phyloP scores from a whole-genome alignment of 2,888 invertebrate genomes.

The Halictus quadricinctus region DNA sequence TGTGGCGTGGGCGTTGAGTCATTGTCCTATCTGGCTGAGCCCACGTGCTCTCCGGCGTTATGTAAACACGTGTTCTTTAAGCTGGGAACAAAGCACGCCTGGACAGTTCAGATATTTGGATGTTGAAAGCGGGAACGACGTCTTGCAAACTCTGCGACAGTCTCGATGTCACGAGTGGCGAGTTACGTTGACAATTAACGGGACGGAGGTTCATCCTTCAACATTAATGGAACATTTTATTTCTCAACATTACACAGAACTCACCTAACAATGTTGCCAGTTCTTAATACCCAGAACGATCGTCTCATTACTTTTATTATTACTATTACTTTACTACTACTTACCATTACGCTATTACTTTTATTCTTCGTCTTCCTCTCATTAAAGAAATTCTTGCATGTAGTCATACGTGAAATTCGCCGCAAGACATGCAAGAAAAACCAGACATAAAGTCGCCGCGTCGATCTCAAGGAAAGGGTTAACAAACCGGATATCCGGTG shows the following conservation, averaged over 20 bases:
- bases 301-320: too few species aligned
- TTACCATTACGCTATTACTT: too few species aligned
- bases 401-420: too few species aligned
- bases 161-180: neutral
- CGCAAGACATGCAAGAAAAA: too few species aligned
- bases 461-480: neutral
- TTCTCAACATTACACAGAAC: too few species aligned
- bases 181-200: neutral
- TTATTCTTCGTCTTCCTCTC: too few species aligned
- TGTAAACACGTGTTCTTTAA: conserved; percentile 17
- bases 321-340: too few species aligned
- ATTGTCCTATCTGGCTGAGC: conserved; percentile 10
- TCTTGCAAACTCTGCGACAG: neutral
- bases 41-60: neutral
- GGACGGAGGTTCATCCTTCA: too few species aligned
- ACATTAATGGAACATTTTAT: neutral
- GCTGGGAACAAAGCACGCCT: neutral
- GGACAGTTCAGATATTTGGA: neutral
- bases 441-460: too few species aligned
- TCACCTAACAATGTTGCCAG: too few species aligned
- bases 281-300: too few species aligned
- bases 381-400: too few species aligned
- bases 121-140: neutral
- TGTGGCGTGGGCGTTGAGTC: conserved; percentile 8
- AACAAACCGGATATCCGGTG: neutral